phyloP scores from a whole-genome alignment of 2,113 vertebrate genomes.

The Pagrus major region DNA sequence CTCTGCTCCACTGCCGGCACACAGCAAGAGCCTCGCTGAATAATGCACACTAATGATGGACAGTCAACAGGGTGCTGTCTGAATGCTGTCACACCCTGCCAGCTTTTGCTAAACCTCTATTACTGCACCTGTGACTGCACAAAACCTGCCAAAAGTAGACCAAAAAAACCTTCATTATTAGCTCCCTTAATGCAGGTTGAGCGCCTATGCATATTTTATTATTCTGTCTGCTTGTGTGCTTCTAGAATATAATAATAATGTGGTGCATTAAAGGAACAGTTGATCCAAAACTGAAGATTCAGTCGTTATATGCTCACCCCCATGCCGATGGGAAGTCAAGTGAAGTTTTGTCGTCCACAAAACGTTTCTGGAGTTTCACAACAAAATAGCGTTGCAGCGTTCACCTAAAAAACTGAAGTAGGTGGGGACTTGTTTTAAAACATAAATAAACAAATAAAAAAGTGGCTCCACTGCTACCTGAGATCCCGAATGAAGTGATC shows the following conservation, averaged over 20 bases:
- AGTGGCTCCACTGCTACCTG: no score
- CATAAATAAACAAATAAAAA: no score
- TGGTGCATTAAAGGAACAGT: no score
- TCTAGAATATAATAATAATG: background rate
- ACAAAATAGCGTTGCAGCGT: no score
- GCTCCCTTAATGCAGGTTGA: background rate
- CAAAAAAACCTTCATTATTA: background rate
- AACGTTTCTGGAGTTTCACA: no score
- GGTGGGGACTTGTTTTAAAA: no score
- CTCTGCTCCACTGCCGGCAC: conserved; percentile 29
- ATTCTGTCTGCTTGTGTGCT: background rate
- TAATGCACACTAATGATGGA: conserved; percentile 70
- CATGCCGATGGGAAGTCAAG: no score
- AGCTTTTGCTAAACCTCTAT: conserved; percentile 25
- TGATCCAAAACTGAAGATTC: no score
- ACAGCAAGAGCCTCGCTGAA: conserved; percentile 64
- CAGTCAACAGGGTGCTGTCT: conserved; percentile 52
- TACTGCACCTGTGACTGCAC: background rate
- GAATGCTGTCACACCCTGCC: conserved; percentile 57
- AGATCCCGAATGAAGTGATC: no score
- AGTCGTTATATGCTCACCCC: no score
- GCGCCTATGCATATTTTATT: background rate
- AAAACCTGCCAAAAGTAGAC: conserved; percentile 2
- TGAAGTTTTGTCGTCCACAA: no score
- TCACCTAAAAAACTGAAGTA: no score